These are phyloP conservation scores for Drosophila navojoa DNA, from an alignment of 1,140 invertebrate species.

Conservation along the genomic window DNA sequence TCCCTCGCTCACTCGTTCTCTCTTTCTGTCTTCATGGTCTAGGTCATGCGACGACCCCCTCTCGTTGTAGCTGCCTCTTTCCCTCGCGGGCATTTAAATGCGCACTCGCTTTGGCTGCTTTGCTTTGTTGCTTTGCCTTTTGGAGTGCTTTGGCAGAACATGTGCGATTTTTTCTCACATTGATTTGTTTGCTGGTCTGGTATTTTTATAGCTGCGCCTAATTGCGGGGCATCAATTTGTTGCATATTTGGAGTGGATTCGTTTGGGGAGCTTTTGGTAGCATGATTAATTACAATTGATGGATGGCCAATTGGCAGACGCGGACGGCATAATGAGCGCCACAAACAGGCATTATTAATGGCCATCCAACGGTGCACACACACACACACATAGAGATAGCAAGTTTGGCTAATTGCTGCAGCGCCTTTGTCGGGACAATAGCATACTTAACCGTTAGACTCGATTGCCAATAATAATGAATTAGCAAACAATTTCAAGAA, in stretches of 20 bases:
- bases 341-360: conserved; percentile 67
- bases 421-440: conserved; percentile 24
- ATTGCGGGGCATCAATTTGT: conserved; percentile 49
- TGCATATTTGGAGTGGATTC: conserved; percentile 56
- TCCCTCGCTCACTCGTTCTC: not conserved
- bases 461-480: conserved; percentile 76
- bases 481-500: conserved; percentile 75
- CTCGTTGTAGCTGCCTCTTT: not conserved
- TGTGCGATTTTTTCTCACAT: conserved; percentile 41
- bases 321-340: conserved; percentile 52
- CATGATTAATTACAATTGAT: conserved; percentile 81
- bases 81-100: not conserved
- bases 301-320: conserved; percentile 74
- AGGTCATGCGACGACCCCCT: not conserved
- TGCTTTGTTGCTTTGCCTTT: not conserved
- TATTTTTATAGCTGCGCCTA: conserved; percentile 35
- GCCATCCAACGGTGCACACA: conserved; percentile 37
- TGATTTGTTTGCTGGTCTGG: conserved; percentile 9
- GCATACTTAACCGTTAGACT: conserved; percentile 32
- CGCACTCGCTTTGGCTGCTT: conserved; percentile 6
- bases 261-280: conserved; percentile 53
- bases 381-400: conserved; percentile 12
- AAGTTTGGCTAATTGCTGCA: conserved; percentile 59
- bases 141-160: conserved; percentile 24
- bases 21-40: conserved; percentile 28